phyloP scores from a whole-genome alignment of 2,797 vertebrate species.

The Macropus fuliginosus region DNA sequence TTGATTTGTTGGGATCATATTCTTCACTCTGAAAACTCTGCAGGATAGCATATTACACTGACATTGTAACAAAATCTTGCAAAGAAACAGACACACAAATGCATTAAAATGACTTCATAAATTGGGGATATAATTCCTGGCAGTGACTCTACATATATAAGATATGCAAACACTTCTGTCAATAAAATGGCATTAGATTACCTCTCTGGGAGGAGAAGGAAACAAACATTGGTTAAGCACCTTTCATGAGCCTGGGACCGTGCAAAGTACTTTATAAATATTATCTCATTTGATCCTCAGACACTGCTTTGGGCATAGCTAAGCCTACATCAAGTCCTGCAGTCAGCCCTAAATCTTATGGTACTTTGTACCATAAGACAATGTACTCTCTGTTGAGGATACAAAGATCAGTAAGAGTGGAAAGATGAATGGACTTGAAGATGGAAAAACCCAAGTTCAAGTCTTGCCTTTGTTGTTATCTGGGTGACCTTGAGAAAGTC shows the following conservation, averaged over 20 bases:
- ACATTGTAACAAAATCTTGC: constrained; percentile 32
- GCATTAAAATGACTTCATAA: background rate
- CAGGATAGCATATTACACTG: background rate
- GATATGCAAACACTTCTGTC: background rate
- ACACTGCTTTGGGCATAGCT: background rate
- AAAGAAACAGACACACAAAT: background rate
- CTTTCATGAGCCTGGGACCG: background rate
- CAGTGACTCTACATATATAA: background rate
- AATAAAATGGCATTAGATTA: background rate
- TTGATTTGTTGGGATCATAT: background rate
- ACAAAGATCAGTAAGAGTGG: background rate
- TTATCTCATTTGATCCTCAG: background rate
- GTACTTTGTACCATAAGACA: background rate
- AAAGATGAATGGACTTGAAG: background rate
- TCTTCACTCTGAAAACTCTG: background rate
- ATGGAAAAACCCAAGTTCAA: background rate
- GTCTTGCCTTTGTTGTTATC: background rate
- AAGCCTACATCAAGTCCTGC: background rate
- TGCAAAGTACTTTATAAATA: background rate
- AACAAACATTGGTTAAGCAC: background rate
- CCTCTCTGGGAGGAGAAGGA: background rate
- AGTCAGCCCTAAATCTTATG: background rate
- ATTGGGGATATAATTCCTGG: background rate
- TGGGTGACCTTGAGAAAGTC: background rate
- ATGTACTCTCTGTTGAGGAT: background rate